A percentile compares a stretch with the other conserved stretches of the same genome.
These are phyloP conservation scores for Myiopsitta monachus DNA, from an alignment of 2,113 vertebrate species.

Conservation along the genomic window DNA sequence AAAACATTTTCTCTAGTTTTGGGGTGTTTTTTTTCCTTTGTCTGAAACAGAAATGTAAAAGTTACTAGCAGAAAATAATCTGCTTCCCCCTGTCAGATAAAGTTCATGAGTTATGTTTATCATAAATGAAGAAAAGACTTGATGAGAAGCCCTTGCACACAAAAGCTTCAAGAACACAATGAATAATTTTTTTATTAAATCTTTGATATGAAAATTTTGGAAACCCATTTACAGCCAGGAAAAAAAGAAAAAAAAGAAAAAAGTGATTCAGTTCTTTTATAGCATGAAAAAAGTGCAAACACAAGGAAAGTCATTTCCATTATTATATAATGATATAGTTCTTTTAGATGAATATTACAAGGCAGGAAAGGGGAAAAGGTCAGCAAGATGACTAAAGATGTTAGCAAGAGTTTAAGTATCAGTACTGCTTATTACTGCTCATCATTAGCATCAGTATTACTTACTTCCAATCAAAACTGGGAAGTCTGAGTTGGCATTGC, in stretches of 20 bases:
- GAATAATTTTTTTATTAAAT: slow-evolving; percentile 50
- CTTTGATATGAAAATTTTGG: slow-evolving; percentile 25
- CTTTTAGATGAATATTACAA: slow-evolving; percentile 14
- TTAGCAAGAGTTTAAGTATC: slow-evolving; percentile 15
- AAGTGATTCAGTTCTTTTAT: neutral
- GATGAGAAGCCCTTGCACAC: slow-evolving; percentile 23
- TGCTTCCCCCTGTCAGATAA: slow-evolving; percentile 37
- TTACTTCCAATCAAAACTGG: neutral
- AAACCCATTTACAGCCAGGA: neutral
- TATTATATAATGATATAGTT: slow-evolving; percentile 20
- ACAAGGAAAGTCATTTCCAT: slow-evolving; percentile 4
- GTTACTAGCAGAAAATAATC: slow-evolving; percentile 40
- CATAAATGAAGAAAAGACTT: slow-evolving; percentile 21
- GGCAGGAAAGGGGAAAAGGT: slow-evolving; percentile 1
- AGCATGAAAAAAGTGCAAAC: slow-evolving; percentile 9
- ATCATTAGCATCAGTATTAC: neutral
- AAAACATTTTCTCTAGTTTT: neutral
- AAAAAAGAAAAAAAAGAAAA: neutral
- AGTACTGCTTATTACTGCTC: neutral
- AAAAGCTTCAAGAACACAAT: slow-evolving; percentile 34
- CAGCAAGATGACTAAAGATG: neutral
- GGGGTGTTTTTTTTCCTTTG: neutral
- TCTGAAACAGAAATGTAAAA: slow-evolving; percentile 5
- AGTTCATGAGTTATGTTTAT: slow-evolving; percentile 45
- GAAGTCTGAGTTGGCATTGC: slow-evolving; percentile 14